phyloP scores from a whole-genome alignment of 2,797 vertebrate species.

The Delichon dasypus region DNA sequence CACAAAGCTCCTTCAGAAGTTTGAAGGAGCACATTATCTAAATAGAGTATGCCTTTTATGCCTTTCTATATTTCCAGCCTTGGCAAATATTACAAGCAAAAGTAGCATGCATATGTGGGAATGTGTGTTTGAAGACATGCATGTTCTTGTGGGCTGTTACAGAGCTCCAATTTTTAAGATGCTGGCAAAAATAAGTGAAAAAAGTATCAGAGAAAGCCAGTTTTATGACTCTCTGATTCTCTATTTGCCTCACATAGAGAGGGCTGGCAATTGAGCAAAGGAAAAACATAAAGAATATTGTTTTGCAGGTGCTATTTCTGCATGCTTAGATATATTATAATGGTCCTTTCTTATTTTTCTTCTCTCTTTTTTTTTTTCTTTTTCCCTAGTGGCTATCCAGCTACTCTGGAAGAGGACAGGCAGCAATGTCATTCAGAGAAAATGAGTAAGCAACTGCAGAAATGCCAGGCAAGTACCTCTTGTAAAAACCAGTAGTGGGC shows the following conservation, averaged over 20 bases:
- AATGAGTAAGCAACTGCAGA: not conserved
- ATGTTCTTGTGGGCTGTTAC: not conserved
- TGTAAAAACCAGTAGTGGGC: not conserved
- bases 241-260: not conserved
- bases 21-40: not conserved
- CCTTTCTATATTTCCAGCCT: not conserved
- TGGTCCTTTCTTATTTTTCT: not conserved
- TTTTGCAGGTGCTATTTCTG: not conserved
- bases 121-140: not conserved
- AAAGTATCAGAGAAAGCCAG: not conserved
- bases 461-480: not conserved
- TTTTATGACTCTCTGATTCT: not conserved
- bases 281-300: not conserved
- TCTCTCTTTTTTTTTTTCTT: not conserved
- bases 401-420: not conserved
- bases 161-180: not conserved
- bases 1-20: not conserved
- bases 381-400: not conserved
- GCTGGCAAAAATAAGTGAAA: not conserved
- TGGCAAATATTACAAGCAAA: not conserved
- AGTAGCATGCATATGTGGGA: not conserved
- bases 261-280: not conserved
- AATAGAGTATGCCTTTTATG: not conserved
- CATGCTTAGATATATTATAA: not conserved
- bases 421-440: not conserved